phyloP scores from a whole-genome alignment of 1,140 invertebrate genomes.

The Pectinophora gossypiella region DNA sequence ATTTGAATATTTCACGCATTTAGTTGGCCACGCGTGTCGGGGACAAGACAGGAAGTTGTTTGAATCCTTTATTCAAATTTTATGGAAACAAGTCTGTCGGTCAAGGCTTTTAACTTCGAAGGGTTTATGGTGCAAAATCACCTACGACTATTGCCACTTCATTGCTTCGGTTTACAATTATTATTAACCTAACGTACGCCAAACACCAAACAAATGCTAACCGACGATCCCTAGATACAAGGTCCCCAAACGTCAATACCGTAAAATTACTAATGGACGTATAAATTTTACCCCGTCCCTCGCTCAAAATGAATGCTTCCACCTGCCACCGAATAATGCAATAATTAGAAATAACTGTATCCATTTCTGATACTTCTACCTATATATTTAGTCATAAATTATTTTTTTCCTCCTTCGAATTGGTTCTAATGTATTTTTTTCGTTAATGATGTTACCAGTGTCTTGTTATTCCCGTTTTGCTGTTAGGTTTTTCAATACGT shows the following conservation, averaged over 20 bases:
- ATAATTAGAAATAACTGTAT: conserved; percentile 27
- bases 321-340: conserved; percentile 40
- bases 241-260: conserved; percentile 17
- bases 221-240: too few species aligned
- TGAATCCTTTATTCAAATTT: conserved; percentile 33
- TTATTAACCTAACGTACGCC: too few species aligned
- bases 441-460: conserved; percentile 4
- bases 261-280: conserved; percentile 40
- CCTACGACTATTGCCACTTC: too few species aligned
- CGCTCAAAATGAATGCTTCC: conserved; percentile 13
- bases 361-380: conserved; percentile 14
- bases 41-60: conserved; percentile 30
- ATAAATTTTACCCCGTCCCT: conserved; percentile 35
- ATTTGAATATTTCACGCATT: conserved; percentile 52
- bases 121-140: conserved; percentile 12
- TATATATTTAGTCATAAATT: conserved; percentile 20
- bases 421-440: conserved; percentile 15
- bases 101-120: conserved; percentile 33
- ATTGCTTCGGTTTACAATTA: too few species aligned
- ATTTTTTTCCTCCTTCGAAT: conserved; percentile 15
- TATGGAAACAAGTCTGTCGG: conserved; percentile 12
- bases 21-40: conserved; percentile 32
- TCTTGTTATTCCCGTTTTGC: background rate
- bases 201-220: background rate
- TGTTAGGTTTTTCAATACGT: background rate